A percentile compares a stretch with the other conserved stretches of the same genome.
Conservation (phyloP, 2,888 invertebrate species). For the Protodeltote pygarga region DNA sequence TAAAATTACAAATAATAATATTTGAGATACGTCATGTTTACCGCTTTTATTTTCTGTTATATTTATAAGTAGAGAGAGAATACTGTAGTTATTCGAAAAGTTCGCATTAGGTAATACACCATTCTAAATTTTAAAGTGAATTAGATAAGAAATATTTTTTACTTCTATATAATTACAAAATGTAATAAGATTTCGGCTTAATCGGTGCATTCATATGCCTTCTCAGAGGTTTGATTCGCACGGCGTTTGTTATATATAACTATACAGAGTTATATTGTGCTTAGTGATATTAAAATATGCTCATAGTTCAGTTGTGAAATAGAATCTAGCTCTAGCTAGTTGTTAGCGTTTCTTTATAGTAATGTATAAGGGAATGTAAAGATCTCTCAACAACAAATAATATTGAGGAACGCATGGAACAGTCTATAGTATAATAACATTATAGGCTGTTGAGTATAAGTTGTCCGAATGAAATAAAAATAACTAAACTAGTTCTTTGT, state of each 20-base stretch:
- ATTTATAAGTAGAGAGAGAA: constrained; percentile 67
- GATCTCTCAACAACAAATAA: constrained; percentile 57
- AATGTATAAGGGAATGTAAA: constrained; percentile 54
- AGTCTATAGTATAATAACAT: no score
- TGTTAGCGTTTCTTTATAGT: constrained; percentile 69
- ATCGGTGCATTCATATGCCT: constrained; percentile 63
- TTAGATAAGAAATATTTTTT: constrained; percentile 74
- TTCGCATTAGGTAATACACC: constrained; percentile 64
- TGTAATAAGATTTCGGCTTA: constrained; percentile 69
- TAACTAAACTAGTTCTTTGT: no score
- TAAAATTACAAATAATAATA: constrained; percentile 43
- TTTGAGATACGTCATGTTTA: constrained; percentile 49
- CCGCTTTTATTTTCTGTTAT: constrained; percentile 59
- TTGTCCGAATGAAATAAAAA: no score
- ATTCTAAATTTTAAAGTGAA: constrained; percentile 75
- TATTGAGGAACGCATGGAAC: constrained; percentile 23
- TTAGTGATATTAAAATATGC: constrained; percentile 83
- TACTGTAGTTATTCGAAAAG: constrained; percentile 64
- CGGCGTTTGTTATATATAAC: constrained; percentile 61
- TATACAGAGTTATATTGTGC: constrained; percentile 73
- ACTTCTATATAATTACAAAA: constrained; percentile 67
- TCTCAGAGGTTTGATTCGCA: constrained; percentile 57
- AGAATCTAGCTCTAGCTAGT: constrained; percentile 82
- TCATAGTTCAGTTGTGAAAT: constrained; percentile 84
- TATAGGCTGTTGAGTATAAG: no score